phyloP scores from a whole-genome alignment of 2,797 vertebrate species.

The Emys orbicularis region DNA sequence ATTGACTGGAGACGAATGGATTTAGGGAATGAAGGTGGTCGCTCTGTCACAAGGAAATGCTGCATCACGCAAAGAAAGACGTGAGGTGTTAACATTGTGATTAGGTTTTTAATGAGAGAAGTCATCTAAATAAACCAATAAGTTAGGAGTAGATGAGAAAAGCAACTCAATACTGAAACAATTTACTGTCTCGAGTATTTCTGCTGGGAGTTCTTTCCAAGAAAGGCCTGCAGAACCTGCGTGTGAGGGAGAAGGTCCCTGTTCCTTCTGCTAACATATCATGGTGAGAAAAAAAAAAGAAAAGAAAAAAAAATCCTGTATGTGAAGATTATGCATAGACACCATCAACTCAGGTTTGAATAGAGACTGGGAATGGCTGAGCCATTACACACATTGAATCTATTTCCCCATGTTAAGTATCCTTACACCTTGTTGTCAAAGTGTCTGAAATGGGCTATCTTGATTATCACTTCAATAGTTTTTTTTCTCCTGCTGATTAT shows the following conservation, averaged over 20 bases:
- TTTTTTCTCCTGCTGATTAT: no score
- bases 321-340: rapidly evolving
- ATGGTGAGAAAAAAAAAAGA: rapidly evolving
- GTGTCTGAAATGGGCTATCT: no score
- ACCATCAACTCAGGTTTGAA: no score
- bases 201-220: neutral
- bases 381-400: no score
- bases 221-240: neutral
- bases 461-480: no score
- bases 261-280: neutral
- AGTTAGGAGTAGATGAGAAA: neutral
- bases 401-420: no score
- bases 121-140: neutral
- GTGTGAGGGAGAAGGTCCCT: neutral
- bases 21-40: neutral
- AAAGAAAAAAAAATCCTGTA: neutral
- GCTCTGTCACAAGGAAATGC: neutral
- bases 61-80: neutral
- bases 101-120: neutral
- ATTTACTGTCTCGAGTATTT: rapidly evolving
- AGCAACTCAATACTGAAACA: neutral
- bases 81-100: rapidly evolving
- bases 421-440: no score
- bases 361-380: no score
- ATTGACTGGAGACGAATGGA: neutral